These are phyloP conservation scores for Champsocephalus esox DNA, from an alignment of 2,797 vertebrate genomes.

Conservation along the genomic window DNA sequence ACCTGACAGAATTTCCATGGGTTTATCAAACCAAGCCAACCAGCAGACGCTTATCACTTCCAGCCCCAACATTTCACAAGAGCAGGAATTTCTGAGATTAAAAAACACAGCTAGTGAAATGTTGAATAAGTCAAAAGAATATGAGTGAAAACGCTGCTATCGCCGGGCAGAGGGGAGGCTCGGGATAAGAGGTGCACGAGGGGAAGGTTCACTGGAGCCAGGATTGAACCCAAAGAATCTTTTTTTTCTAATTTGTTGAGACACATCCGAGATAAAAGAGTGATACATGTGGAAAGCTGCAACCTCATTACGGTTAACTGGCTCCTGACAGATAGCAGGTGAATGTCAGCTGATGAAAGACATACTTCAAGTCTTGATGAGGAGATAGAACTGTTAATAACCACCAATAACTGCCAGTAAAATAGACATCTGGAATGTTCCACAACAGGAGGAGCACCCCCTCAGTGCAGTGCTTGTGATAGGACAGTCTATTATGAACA, in stretches of 20 bases:
- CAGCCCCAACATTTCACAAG: constrained; percentile 86
- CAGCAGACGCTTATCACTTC: constrained; percentile 85
- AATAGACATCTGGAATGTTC: constrained; percentile 24
- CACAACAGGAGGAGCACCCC: not conserved
- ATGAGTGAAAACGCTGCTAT: constrained; percentile 78
- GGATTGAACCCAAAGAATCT: constrained; percentile 55
- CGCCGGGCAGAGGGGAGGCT: constrained; percentile 49
- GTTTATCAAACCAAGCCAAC: constrained; percentile 87
- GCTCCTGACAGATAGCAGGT: constrained; percentile 49
- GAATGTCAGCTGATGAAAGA: constrained; percentile 38
- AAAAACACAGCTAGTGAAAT: constrained; percentile 81
- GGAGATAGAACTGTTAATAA: constrained; percentile 38
- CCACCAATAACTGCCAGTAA: constrained; percentile 47
- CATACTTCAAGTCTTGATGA: constrained; percentile 31
- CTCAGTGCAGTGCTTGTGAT: not conserved
- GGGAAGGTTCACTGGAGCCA: constrained; percentile 58
- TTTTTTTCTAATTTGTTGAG: constrained; percentile 49
- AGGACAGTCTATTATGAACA: not conserved
- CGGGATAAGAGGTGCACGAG: constrained; percentile 70
- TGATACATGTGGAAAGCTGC: constrained; percentile 32
- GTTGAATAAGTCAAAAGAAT: constrained; percentile 84
- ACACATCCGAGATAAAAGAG: constrained; percentile 65
- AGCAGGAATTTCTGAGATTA: constrained; percentile 87
- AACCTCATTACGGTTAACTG: constrained; percentile 31
- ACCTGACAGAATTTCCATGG: constrained; percentile 90